Evolutionary conservation across 2,888 invertebrate genomes (phyloP).

Genomic region (Cerastis rubricosa): DNA sequence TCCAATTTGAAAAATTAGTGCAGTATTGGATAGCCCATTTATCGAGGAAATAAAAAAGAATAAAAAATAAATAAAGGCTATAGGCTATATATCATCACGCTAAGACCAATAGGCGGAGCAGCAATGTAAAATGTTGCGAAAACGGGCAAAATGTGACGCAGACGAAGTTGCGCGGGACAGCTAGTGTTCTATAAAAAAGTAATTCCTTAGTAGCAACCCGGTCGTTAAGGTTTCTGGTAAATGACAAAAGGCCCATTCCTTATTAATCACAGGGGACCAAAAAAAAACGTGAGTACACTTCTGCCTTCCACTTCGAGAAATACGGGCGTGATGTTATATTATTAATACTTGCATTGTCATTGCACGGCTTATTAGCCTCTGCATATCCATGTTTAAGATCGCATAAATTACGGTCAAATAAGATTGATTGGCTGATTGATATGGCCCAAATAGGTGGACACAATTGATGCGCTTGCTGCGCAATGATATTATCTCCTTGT

Average conservation of each 20-base stretch:
- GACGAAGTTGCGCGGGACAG: no score
- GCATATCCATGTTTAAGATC: conserved; percentile 30
- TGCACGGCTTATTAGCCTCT: background rate
- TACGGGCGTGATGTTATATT: background rate
- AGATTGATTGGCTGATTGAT: conserved; percentile 48
- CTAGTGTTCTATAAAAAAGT: no score
- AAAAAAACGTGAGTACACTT: background rate
- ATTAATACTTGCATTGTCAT: background rate
- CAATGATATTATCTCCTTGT: background rate
- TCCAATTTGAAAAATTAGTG: no score
- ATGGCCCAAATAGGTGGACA: conserved; percentile 33
- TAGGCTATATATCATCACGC: no score
- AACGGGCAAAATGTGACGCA: no score
- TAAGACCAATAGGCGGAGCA: no score
- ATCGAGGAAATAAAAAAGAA: no score
- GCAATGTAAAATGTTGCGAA: no score
- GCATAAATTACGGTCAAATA: background rate
- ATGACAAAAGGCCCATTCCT: background rate
- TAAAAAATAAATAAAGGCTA: no score
- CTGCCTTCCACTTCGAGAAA: background rate
- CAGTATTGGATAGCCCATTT: no score
- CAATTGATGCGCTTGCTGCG: background rate
- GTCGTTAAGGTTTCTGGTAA: background rate
- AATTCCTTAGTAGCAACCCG: background rate
- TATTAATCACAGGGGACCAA: background rate